Conservation (phyloP, 1,140 invertebrate genomes). For the Araneus ventricosus region DNA sequence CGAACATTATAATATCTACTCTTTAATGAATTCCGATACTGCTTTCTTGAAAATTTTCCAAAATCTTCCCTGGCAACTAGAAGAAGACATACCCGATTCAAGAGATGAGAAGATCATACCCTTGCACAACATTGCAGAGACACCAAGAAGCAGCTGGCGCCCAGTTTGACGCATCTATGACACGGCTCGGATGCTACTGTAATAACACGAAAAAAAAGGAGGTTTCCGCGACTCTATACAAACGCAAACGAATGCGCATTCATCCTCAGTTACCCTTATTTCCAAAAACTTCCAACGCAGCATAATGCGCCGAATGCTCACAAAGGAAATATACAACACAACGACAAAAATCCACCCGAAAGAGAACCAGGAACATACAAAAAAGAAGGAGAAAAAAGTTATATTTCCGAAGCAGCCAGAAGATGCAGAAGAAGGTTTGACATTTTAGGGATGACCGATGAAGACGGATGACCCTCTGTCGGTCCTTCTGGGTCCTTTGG, state of each 20-base stretch:
- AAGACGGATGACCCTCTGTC: conserved; percentile 69
- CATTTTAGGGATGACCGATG: conserved; percentile 75
- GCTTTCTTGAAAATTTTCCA: too few species aligned
- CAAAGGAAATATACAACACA: conserved; percentile 34
- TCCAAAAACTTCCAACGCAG: conserved; percentile 35
- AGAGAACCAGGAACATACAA: not conserved
- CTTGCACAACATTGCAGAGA: not conserved
- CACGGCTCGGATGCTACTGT: conserved; percentile 56
- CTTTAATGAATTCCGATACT: too few species aligned
- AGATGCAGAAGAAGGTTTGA: conserved; percentile 72
- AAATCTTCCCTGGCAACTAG: not conserved
- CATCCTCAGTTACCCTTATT: conserved; percentile 56
- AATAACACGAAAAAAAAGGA: conserved; percentile 26
- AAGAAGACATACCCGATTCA: not conserved
- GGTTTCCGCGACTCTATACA: conserved; percentile 27
- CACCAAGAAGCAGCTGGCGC: conserved; percentile 48
- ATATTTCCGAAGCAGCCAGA: conserved; percentile 51
- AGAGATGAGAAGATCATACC: not conserved
- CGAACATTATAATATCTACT: too few species aligned
- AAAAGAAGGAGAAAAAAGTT: conserved; percentile 19
- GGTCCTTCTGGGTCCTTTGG: conserved; percentile 53
- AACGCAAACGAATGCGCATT: conserved; percentile 74
- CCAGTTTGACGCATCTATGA: conserved; percentile 21
- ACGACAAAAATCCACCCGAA: conserved; percentile 8
- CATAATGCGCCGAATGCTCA: conserved; percentile 31